Evolutionary conservation across 1,140 invertebrate species (phyloP), one percentile per base, ranked within the genome.

Genomic region (Bombus polaris): DNA sequence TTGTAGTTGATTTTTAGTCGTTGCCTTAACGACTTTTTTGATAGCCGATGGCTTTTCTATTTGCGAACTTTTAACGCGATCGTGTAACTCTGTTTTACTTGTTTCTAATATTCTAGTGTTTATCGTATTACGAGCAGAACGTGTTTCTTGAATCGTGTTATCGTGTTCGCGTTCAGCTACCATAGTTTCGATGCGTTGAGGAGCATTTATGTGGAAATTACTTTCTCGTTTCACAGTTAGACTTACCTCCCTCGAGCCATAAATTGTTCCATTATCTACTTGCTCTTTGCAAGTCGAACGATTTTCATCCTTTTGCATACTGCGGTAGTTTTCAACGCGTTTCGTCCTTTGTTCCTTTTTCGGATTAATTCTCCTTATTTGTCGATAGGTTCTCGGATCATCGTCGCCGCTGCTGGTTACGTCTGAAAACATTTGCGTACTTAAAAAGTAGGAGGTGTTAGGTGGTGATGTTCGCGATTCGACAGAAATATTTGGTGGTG

Each of bases 141-240:
- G 47, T 8, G 47, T 53, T 5, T 47, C 57, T 18, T 25, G 32
- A 1, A 62, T 39, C 13, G 44, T 22, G 35, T 35, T 22, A 9
- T 28, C 77, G 32, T 85, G 65, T 6, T 89, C 79, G 9, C 87
- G 75, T 42, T 86, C 80, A 0, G 71, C 80, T 25, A 47, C 57
- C 80, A 39, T 74, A 25, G 25, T 44, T 2, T 82, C 78, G 1
- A 85, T 18, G 13, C 13, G 4, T 32, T 37, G 76, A 3, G 39
- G 15, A 25, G 28, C 1, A 12, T n/a, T 35, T 3, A 1, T 1
- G 2, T 2, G 12, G 0, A 25, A 15, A 32, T 78, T n/a, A 10
- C 62, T 44, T 1, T 79, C 35, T 4, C n/a, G 53, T 47, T 72
- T 37, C 9, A n/a, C n/a, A 1, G 9, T 42, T 5, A 32, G 22